Base-by-base conservation (phyloP, 2,113 vertebrate species). In the Lutjanus erythropterus region DNA sequence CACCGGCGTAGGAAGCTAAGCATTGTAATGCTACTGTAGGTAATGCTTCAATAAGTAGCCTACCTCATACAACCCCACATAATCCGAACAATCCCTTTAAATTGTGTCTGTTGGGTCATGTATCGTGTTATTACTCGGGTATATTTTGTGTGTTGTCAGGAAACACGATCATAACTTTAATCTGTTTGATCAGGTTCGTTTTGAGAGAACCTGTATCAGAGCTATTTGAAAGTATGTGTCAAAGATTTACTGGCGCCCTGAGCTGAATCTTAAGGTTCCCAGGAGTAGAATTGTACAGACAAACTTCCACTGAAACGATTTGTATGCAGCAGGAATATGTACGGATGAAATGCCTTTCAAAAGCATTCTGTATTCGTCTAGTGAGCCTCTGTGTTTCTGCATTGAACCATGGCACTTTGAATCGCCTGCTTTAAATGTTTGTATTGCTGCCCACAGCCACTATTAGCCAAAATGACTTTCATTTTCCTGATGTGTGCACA, bases 291-390 rank as follows among this genome's bases (percentile, higher is more conserved):
- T 68, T 31, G 39, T 61, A 75, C 72, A 83, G 90, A 86, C 75
- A 79, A 83, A 87, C 64, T 84, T 86, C 60, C 67, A 64, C 72
- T 52, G 53, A 69, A 75, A 82, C 15, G 12, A 89, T 92, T 85
- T 92, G 89, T 89, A 92, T 91, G 92, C 91, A 72, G 84, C 77
- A 71, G 80, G 81, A 85, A 85, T 81, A 72, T 68, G 71, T 71
- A 58, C 27, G 41, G 76, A 80, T 82, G 59, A 87, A 91, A 88
- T 71, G 78, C 66, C 82, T 88, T 88, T 87, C 80, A 89, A 81
- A 86, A 74, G 69, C 56, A 31, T 81, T 91, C 75, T 84, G 85
- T 81, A 91, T 94, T 94, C 90, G 88, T 88, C 83, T 75, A 42
- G 72, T n/a, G 59, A 76, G 71, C 39, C 50, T 87, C 73, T 81